Evolutionary conservation across 2,888 invertebrate species (phyloP).

Genomic region (Seira sanloemensis): DNA sequence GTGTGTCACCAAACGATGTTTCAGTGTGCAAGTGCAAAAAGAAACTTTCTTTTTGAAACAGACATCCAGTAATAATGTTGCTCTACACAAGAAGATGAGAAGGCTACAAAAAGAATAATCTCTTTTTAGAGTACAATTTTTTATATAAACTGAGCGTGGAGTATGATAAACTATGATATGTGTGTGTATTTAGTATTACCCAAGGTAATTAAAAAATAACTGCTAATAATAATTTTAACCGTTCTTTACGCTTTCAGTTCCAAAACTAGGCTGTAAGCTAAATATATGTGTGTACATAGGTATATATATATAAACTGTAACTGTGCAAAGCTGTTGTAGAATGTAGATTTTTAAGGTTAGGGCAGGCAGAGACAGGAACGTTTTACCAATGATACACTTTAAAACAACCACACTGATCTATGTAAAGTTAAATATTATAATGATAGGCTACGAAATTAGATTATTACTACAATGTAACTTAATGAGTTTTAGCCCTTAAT

Average conservation of each 20-base stretch:
- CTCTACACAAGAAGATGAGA: no score
- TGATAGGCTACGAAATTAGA: no score
- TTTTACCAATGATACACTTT: conserved; percentile 61
- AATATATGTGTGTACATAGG: background rate
- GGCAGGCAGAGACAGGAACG: conserved; percentile 28
- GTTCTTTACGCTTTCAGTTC: no score
- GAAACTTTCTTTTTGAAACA: background rate
- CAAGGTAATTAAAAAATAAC: no score
- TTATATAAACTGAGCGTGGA: no score
- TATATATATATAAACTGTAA: background rate
- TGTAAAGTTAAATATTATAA: no score
- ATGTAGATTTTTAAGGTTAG: conserved; percentile 34
- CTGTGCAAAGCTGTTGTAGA: background rate
- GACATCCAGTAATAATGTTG: no score
- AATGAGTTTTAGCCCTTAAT: no score
- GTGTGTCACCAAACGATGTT: background rate
- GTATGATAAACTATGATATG: background rate
- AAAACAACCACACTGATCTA: conserved; percentile 25
- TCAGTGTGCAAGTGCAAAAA: background rate
- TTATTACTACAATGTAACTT: no score
- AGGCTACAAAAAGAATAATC: background rate
- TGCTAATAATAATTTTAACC: background rate
- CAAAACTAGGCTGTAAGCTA: background rate
- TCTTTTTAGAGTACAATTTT: conserved; percentile 28
- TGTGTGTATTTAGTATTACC: background rate